These are phyloP conservation scores for Gnathonemus echidnorhynchus DNA, from an alignment of 2,113 vertebrate species.

Conservation along the genomic window DNA sequence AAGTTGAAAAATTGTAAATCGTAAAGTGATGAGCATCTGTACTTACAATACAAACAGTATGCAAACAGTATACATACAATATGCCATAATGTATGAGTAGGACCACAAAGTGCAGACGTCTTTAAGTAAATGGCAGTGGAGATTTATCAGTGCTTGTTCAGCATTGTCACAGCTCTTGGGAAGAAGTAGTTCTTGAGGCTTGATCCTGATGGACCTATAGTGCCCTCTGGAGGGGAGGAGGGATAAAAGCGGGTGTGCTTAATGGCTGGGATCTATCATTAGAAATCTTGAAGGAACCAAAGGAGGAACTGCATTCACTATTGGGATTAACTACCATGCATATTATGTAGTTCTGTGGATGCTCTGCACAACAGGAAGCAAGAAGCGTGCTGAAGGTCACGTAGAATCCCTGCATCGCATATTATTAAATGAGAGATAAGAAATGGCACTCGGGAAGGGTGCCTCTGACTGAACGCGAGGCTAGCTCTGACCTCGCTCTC, in stretches of 20 bases:
- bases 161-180: neutral
- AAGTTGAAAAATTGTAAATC: neutral
- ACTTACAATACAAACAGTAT: neutral
- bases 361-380: neutral
- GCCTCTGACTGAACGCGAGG: neutral
- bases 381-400: neutral
- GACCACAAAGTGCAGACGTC: neutral
- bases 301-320: neutral
- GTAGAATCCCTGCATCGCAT: neutral
- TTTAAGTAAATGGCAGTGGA: neutral
- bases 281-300: neutral
- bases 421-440: neutral
- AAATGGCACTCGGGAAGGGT: neutral
- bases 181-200: neutral
- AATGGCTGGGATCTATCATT: neutral
- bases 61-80: neutral
- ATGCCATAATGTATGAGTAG: neutral
- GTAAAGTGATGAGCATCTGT: neutral
- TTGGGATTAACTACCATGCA: neutral
- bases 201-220: neutral
- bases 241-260: neutral
- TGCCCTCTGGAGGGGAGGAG: neutral
- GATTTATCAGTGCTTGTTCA: neutral
- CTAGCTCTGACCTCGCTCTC: neutral
- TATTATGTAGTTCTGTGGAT: neutral